phyloP scores from a whole-genome alignment of 2,113 vertebrate genomes.

The Peromyscus leucopus region DNA sequence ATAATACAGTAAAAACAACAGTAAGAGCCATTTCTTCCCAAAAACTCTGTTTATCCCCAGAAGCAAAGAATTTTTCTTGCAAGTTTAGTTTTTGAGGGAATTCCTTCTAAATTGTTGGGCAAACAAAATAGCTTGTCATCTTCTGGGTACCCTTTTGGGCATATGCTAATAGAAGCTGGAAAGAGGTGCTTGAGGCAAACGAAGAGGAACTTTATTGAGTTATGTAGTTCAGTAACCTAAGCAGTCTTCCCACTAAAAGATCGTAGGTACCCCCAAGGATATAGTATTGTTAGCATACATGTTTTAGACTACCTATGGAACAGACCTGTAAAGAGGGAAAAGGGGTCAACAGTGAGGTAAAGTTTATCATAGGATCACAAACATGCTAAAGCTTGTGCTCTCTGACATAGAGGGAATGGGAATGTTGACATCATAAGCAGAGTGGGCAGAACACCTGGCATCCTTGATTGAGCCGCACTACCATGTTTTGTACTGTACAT shows the following conservation, averaged over 20 bases:
- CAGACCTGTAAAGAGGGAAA: no score
- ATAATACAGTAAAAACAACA: background rate
- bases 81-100: background rate
- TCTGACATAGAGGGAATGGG: no score
- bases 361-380: background rate
- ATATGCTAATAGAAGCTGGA: background rate
- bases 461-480: no score
- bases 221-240: background rate
- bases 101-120: background rate
- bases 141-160: background rate
- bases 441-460: no score
- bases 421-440: background rate
- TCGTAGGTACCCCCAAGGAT: no score
- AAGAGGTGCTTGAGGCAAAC: rapidly evolving
- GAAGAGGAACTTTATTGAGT: background rate
- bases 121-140: background rate
- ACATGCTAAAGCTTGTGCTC: background rate
- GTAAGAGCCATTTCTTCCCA: background rate
- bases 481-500: background rate
- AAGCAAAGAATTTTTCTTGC: background rate
- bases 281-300: background rate
- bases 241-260: rapidly evolving
- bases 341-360: rapidly evolving
- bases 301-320: no score
- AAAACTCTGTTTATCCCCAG: rapidly evolving